Evolutionary conservation across 2,888 invertebrate genomes (phyloP), one percentile per base, ranked within the genome.

Genomic region (Scotopteryx bipunctaria): DNA sequence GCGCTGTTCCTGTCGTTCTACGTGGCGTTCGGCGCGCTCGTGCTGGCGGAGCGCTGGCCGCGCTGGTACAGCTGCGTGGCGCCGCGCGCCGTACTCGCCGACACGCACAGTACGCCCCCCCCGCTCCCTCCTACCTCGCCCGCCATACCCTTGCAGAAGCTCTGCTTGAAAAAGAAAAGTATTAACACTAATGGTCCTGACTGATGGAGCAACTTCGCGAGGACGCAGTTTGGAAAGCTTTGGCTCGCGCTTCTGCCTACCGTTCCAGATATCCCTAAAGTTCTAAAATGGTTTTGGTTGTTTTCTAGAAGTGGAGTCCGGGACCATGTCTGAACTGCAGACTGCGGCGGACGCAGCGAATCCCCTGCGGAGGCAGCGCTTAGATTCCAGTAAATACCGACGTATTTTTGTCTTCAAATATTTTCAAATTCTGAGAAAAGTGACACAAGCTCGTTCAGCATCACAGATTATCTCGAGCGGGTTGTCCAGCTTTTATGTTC

Each of bases 41-140:
- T 87, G 73, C 64, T 79, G 67, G 77, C 78, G 60, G 84, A 83
- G 73, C 85, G 85, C 67, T 76, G 75, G 74, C 72, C 79, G 46
- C 63, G 63, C 45, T 79, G 80, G 70, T 67, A 57, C 48, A 50
- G 59, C 1, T 66, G 67, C 55, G 80, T 85, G 23, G 66, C 59
- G 29, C 86, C 86, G 19, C 61, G 62, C 6, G 84, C 85, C 38
- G 81, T 80, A 63, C 81, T 83, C 29, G 78, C 75, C 1, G 21
- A 37, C 31, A 33, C 21, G 6, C 40, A 42, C 37, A 40, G 69
- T 68, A 33, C 38, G 53, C 45, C 41, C 16, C 35, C 32, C n/a
- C n/a, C n/a, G n/a, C n/a, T n/a, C n/a, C n/a, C n/a, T n/a, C n/a
- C n/a, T n/a, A n/a, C n/a, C n/a, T n/a, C n/a, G n/a, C n/a, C n/a